A percentile compares a stretch with the other conserved stretches of the same genome.
These are phyloP conservation scores for Isoperla grammatica DNA, from an alignment of 2,888 invertebrate species.

Conservation along the genomic window DNA sequence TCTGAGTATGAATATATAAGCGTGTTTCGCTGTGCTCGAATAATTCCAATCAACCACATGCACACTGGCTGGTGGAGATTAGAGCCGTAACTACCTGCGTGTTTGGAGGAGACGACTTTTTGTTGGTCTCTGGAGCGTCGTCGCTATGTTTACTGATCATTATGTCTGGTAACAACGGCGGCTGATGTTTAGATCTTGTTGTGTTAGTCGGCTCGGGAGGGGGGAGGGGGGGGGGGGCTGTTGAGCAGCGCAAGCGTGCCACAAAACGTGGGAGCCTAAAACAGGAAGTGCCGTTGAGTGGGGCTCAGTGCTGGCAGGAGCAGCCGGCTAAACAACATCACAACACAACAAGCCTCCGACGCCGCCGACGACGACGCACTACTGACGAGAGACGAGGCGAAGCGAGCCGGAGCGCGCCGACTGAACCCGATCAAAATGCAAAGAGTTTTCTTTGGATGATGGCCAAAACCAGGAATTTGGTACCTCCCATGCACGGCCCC, in stretches of 20 bases:
- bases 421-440: not conserved
- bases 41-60: no score
- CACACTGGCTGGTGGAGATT: no score
- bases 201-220: constrained; percentile 9
- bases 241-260: constrained; percentile 11
- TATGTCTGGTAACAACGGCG: constrained; percentile 9
- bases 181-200: constrained; percentile 24
- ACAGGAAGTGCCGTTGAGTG: constrained; percentile 15
- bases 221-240: constrained; percentile 8
- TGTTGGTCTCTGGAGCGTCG: not conserved
- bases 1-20: no score
- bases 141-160: constrained; percentile 8
- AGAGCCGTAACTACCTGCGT: not conserved
- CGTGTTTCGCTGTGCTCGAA: no score
- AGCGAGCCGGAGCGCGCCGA: not conserved
- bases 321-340: not conserved
- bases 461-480: no score
- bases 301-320: constrained; percentile 15
- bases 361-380: constrained; percentile 2
- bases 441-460: no score
- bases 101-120: not conserved
- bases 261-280: constrained; percentile 20
- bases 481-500: no score
- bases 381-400: not conserved
- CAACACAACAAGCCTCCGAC: constrained; percentile 5